These are phyloP conservation scores for Hypocryptadius cinnamomeus DNA, from an alignment of 2,113 vertebrate species.

Conservation along the genomic window DNA sequence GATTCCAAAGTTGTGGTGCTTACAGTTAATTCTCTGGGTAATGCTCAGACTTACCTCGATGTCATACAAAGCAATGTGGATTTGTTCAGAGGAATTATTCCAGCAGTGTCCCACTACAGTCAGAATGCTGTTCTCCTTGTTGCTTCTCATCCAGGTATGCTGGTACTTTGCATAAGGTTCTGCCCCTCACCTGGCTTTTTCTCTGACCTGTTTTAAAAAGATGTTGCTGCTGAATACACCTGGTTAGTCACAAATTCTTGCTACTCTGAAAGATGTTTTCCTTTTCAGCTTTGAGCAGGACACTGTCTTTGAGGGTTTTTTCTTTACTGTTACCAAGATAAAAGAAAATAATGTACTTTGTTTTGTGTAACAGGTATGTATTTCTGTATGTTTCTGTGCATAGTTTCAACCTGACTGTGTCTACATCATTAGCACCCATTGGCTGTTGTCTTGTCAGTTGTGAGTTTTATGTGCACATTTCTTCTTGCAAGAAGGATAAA, in stretches of 20 bases:
- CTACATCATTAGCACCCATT: background rate
- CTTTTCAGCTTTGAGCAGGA: slow-evolving; percentile 52
- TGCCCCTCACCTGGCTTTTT: background rate
- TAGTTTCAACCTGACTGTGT: background rate
- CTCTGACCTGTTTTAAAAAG: background rate
- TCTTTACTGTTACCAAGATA: slow-evolving; percentile 48
- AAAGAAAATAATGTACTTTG: slow-evolving; percentile 39
- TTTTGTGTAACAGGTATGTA: slow-evolving; percentile 37
- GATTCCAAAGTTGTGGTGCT: slow-evolving; percentile 86
- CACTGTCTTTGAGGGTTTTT: slow-evolving; percentile 30
- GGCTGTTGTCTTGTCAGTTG: background rate
- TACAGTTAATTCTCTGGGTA: slow-evolving; percentile 85
- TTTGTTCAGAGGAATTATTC: slow-evolving; percentile 82
- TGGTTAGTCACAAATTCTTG: background rate
- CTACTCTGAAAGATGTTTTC: slow-evolving; percentile 47
- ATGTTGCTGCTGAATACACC: background rate
- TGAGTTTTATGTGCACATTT: background rate
- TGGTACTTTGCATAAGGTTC: background rate
- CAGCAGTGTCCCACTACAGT: slow-evolving; percentile 77
- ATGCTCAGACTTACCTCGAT: slow-evolving; percentile 83
- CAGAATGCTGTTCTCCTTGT: slow-evolving; percentile 80
- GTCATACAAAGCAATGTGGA: slow-evolving; percentile 92
- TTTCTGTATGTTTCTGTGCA: background rate
- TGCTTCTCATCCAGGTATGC: slow-evolving; percentile 87
- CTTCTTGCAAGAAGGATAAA: background rate